phyloP scores from a whole-genome alignment of 2,797 vertebrate genomes.

The Siniperca undulata region DNA sequence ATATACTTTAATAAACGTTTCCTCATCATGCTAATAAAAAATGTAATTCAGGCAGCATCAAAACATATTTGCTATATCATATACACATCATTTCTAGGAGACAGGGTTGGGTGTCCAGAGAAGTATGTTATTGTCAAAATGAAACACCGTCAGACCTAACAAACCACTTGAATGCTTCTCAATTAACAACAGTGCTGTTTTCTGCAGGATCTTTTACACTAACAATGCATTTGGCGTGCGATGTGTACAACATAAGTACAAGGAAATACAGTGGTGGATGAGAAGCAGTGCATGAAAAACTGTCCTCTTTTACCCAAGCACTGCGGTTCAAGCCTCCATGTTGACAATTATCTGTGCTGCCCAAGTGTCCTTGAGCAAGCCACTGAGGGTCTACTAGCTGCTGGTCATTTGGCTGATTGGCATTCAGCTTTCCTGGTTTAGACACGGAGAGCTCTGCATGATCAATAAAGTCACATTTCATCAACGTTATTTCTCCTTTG shows the following conservation, averaged over 20 bases:
- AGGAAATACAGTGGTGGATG: not conserved
- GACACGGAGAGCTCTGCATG: not conserved
- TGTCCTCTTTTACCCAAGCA: too few species aligned
- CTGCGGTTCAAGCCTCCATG: not conserved
- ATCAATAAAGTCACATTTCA: conserved; percentile 15
- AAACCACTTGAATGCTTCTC: too few species aligned
- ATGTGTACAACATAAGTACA: not conserved
- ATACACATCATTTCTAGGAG: too few species aligned
- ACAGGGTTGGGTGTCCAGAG: too few species aligned
- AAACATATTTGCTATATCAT: too few species aligned
- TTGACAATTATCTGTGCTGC: not conserved
- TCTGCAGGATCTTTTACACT: not conserved
- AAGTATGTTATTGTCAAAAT: too few species aligned
- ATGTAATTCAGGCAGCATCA: too few species aligned
- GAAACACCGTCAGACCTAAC: too few species aligned
- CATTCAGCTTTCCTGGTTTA: not conserved
- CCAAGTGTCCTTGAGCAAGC: not conserved
- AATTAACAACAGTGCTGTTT: not conserved
- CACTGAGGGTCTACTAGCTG: not conserved
- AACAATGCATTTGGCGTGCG: not conserved
- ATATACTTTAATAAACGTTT: too few species aligned
- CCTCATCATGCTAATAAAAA: too few species aligned
- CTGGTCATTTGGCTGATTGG: not conserved
- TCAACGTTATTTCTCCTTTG: conserved; percentile 7
- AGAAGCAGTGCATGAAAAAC: not conserved